phyloP scores from a whole-genome alignment of 2,797 vertebrate genomes.

The Nannoperca australis region DNA sequence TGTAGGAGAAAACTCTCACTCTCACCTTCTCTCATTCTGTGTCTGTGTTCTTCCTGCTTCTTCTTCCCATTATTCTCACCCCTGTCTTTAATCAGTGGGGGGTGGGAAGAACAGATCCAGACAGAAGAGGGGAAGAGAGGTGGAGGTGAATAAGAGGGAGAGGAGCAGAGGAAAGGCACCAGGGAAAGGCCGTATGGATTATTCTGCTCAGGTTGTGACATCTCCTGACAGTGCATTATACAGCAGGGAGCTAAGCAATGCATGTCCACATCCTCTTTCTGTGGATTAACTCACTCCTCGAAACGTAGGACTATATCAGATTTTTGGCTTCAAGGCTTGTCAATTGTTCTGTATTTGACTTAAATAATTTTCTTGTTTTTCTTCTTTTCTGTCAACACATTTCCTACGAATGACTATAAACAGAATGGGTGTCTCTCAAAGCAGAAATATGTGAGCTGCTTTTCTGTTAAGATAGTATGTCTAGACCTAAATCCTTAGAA shows the following conservation, averaged over 20 bases:
- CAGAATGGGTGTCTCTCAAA: slow-evolving; percentile 29
- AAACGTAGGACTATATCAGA: slow-evolving; percentile 11
- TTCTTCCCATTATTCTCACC: slow-evolving; percentile 54
- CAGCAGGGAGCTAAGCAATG: slow-evolving; percentile 57
- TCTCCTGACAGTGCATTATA: slow-evolving; percentile 72
- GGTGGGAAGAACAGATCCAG: slow-evolving; percentile 43
- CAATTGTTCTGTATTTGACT: slow-evolving; percentile 37
- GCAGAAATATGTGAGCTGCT: slow-evolving; percentile 38
- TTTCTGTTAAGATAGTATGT: slow-evolving; percentile 37
- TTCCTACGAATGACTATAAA: slow-evolving; percentile 28
- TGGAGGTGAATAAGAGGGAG: slow-evolving; percentile 51
- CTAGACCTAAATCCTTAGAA: slow-evolving; percentile 52
- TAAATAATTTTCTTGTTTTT: slow-evolving; percentile 34
- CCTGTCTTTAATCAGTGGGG: slow-evolving; percentile 45
- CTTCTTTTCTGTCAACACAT: slow-evolving; percentile 22
- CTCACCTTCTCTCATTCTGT: slow-evolving; percentile 54
- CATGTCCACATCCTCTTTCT: slow-evolving; percentile 55
- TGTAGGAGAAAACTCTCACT: slow-evolving; percentile 65
- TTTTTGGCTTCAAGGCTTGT: slow-evolving; percentile 22
- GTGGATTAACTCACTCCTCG: slow-evolving; percentile 50
- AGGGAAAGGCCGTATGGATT: slow-evolving; percentile 66
- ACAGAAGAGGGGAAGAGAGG: slow-evolving; percentile 41
- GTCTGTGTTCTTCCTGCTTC: slow-evolving; percentile 24
- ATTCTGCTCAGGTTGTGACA: slow-evolving; percentile 71
- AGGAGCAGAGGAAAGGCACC: slow-evolving; percentile 31